Conservation (phyloP, 2,888 invertebrate genomes). For the Pediacus dermestoides region DNA sequence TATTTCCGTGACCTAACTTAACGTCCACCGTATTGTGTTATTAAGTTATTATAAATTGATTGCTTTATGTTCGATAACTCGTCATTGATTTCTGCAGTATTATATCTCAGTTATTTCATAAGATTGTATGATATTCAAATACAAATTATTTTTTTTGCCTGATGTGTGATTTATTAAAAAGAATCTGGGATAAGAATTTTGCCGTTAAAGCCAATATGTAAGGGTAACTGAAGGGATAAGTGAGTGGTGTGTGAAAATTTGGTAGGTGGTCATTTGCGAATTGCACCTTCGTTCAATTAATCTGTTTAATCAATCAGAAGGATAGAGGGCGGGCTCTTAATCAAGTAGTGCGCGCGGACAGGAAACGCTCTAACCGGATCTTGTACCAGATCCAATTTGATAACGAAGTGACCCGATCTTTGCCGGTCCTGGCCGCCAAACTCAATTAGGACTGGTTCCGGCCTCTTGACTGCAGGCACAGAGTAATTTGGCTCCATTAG, state of each 20-base stretch:
- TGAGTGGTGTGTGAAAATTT: slow-evolving; percentile 5
- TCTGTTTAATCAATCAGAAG: slow-evolving; percentile 25
- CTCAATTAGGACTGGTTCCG: slow-evolving; percentile 43
- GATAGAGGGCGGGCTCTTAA: slow-evolving; percentile 22
- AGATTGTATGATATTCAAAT: no score
- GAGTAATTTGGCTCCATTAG: slow-evolving; percentile 43
- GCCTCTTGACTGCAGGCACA: slow-evolving; percentile 35
- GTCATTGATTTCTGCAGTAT: neutral
- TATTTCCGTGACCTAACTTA: slow-evolving; percentile 3
- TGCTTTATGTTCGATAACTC: neutral
- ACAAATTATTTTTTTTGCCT: no score
- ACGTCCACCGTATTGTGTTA: slow-evolving; percentile 2
- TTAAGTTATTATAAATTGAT: no score
- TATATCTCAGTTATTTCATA: no score
- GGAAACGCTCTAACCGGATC: slow-evolving; percentile 25
- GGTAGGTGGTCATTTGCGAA: slow-evolving; percentile 14
- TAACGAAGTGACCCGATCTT: slow-evolving; percentile 23
- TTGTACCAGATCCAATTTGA: slow-evolving; percentile 22
- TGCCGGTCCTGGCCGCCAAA: slow-evolving; percentile 38
- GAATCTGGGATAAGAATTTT: no score
- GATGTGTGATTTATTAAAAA: no score
- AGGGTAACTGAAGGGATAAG: no score
- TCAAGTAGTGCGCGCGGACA: slow-evolving; percentile 23
- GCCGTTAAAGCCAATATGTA: no score
- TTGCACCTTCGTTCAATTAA: slow-evolving; percentile 18